Base-by-base conservation (phyloP, 2,888 invertebrate genomes). In the Sinelater perroti region DNA sequence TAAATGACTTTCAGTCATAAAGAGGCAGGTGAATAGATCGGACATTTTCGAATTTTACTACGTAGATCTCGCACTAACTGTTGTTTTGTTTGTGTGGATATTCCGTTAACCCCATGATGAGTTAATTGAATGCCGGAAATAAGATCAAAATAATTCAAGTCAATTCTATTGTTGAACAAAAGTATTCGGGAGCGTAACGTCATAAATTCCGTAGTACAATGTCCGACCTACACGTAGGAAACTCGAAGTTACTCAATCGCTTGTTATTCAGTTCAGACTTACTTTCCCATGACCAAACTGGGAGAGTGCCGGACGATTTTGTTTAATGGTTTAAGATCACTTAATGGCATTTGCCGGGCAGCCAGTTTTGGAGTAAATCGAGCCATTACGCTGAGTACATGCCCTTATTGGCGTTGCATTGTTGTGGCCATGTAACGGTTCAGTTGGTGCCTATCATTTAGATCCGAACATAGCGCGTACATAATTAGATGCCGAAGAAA, bases 151-250 rank as follows among this genome's bases (percentile, higher is more conserved):
- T 21, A 38, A 38, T 38, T 40, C 24, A 24, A 40, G 24, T 24
- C 21, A 46, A 46, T 46, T 46, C 46, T 35, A 47, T 47, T 47
- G 47, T 47, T 35, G 24, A 24, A 35, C 31, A 35, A 17, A 47
- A 45, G 24, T 31, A 46, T 46, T 35, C 11, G 35, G 40, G 35
- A 18, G 24, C 35, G 47, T 21, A 47, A 35, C 35, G 35, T 26
- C n/a, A 47, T 47, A 47, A 47, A 47, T 47, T 28, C 35, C n/a
- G 24, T 20, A 31, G 33, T 16, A 47, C 47, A 47, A 47, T 47
- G 47, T 35, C 35, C 47, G 47, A 47, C 47, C 47, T 35, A 45
- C 46, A 47, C 47, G 24, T 35, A 47, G 35, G 47, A 47, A 14
- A 16, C 47, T 20, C 14, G 13, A 33, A 21, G 31, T 47, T 47